Evolutionary conservation across 2,888 invertebrate species (phyloP).

Genomic region (Macropis europaea): DNA sequence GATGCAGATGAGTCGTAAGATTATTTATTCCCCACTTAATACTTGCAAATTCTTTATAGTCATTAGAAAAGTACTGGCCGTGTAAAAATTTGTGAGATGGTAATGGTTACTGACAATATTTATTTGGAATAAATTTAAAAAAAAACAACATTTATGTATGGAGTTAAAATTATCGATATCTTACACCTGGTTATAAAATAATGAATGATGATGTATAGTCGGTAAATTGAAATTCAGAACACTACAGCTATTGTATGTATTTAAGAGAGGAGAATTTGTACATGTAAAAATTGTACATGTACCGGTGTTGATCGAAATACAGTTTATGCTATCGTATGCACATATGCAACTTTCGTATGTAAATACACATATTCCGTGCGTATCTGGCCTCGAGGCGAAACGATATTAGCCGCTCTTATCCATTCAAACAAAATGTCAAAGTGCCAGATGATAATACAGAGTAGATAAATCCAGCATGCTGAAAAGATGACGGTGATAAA

Average conservation of each 20-base stretch:
- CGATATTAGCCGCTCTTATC: slow-evolving; percentile 75
- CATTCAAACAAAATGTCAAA: slow-evolving; percentile 79
- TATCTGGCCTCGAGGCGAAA: slow-evolving; percentile 47
- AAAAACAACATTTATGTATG: too few relatives aligned
- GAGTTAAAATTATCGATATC: slow-evolving; percentile 2
- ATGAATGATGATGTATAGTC: neutral
- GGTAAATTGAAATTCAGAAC: neutral
- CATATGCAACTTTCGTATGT: slow-evolving; percentile 4
- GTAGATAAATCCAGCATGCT: slow-evolving; percentile 79
- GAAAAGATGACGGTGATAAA: slow-evolving; percentile 80
- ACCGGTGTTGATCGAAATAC: slow-evolving; percentile 20
- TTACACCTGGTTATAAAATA: neutral
- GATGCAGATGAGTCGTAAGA: slow-evolving; percentile 52
- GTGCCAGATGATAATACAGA: slow-evolving; percentile 78
- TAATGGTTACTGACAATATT: too few relatives aligned
- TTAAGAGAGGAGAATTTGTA: too few relatives aligned
- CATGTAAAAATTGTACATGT: slow-evolving; percentile 3
- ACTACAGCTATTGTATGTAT: neutral
- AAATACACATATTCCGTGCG: slow-evolving; percentile 35
- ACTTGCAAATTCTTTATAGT: neutral
- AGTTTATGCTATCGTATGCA: neutral
- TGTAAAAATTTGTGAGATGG: neutral
- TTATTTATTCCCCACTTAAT: slow-evolving; percentile 17
- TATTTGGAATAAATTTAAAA: too few relatives aligned
- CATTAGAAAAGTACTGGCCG: neutral